phyloP scores from a whole-genome alignment of 2,888 invertebrate species.

The Tetragonisca angustula region DNA sequence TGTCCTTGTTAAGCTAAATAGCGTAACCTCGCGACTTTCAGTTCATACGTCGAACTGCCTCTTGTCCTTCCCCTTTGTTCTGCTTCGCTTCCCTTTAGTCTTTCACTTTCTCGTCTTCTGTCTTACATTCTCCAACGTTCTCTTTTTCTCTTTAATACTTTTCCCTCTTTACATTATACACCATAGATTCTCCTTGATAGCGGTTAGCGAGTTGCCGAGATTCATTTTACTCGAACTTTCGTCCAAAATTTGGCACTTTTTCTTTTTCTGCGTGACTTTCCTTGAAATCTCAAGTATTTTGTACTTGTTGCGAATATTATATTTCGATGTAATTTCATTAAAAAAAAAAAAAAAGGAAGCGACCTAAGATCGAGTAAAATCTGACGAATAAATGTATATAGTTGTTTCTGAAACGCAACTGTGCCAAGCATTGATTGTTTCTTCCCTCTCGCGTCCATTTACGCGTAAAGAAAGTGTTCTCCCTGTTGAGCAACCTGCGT shows the following conservation, averaged over 20 bases:
- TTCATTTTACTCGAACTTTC: neutral
- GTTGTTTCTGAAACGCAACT: conserved; percentile 66
- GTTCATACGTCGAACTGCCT: neutral
- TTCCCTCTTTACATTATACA: neutral
- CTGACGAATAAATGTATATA: conserved; percentile 74
- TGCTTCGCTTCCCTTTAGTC: conserved; percentile 14
- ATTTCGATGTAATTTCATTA: conserved; percentile 9
- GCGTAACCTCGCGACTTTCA: conserved; percentile 40
- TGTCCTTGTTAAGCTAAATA: conserved; percentile 40
- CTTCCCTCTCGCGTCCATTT: neutral
- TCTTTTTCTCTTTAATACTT: neutral
- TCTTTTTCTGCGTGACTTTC: neutral
- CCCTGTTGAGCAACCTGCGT: conserved; percentile 15
- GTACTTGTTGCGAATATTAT: no score
- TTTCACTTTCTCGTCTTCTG: neutral
- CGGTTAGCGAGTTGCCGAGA: conserved; percentile 23
- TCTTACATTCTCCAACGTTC: conserved; percentile 21
- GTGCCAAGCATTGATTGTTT: conserved; percentile 73
- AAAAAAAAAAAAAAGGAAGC: neutral
- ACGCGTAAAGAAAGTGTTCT: conserved; percentile 12
- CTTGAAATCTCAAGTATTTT: neutral
- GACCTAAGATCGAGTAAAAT: conserved; percentile 30
- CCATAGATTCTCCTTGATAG: neutral
- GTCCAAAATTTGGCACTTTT: neutral
- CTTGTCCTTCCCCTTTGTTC: conserved; percentile 9